phyloP scores from a whole-genome alignment of 2,113 vertebrate genomes.

The Pygoscelis adeliae region DNA sequence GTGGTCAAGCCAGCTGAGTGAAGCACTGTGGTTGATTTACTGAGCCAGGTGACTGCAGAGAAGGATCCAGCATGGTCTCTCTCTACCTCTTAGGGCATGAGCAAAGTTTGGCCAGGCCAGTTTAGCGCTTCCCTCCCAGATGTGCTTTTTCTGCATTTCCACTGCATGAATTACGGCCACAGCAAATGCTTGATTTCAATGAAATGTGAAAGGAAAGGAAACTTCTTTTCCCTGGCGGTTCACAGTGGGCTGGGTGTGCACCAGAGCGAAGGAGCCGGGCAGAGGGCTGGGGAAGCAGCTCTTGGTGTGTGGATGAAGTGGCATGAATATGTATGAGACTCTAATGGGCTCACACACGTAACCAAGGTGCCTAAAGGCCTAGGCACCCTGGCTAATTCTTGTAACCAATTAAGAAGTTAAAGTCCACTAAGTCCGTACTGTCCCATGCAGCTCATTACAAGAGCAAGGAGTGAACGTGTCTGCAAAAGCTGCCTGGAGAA shows the following conservation, averaged over 20 bases:
- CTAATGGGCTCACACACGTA: slow-evolving; percentile 28
- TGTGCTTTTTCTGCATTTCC: not conserved
- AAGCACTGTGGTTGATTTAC: fast-evolving
- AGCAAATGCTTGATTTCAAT: not conserved
- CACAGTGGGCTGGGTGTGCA: not conserved
- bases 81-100: not conserved
- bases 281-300: not conserved
- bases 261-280: not conserved
- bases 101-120: not conserved
- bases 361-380: not conserved
- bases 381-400: slow-evolving; percentile 54
- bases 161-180: not conserved
- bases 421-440: not conserved
- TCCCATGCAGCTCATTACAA: not conserved
- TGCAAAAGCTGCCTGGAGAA: not conserved
- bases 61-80: not conserved
- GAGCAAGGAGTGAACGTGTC: not conserved
- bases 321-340: slow-evolving; percentile 17
- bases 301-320: not conserved
- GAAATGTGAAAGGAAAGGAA: not conserved
- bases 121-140: not conserved
- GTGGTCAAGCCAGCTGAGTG: not conserved
- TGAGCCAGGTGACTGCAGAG: not conserved
- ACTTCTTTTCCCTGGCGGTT: fast-evolving
- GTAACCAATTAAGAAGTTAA: slow-evolving; percentile 64